These are phyloP conservation scores for Calidris pygmaea DNA, from an alignment of 2,113 vertebrate species.

Conservation along the genomic window DNA sequence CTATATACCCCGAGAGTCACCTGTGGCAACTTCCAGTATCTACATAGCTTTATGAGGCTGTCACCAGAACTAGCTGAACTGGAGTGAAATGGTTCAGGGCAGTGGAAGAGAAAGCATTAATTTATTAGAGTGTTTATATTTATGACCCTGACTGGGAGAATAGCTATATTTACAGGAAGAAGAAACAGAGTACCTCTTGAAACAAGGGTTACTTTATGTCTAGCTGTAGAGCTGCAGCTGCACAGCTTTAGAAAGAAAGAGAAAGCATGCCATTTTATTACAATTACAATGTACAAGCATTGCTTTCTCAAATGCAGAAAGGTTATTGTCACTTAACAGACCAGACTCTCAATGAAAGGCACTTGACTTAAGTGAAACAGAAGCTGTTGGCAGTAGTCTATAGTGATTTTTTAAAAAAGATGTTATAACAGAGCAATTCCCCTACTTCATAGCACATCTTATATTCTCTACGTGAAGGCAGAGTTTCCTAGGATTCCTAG, in stretches of 20 bases:
- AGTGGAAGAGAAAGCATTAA: neutral
- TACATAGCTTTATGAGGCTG: neutral
- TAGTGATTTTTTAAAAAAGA: neutral
- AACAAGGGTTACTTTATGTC: neutral
- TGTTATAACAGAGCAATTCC: neutral
- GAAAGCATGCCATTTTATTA: neutral
- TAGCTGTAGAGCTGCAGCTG: neutral
- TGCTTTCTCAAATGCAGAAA: neutral
- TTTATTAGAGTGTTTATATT: neutral
- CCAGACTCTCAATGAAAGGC: neutral
- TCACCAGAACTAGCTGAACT: neutral
- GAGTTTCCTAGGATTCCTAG: neutral
- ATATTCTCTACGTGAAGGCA: neutral
- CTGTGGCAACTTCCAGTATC: neutral
- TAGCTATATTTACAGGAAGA: neutral
- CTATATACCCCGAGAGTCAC: neutral
- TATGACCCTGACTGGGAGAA: neutral
- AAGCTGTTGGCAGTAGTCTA: neutral
- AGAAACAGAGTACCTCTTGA: neutral
- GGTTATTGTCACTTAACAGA: neutral
- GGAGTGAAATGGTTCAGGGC: neutral
- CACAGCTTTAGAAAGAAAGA: neutral
- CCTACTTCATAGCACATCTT: neutral
- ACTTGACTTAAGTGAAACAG: neutral
- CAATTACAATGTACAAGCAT: neutral